Evolutionary conservation across 35 echinoderm and acorn worm genomes (phyloP).

Genomic region (Strongylocentrotus purpuratus): DNA sequence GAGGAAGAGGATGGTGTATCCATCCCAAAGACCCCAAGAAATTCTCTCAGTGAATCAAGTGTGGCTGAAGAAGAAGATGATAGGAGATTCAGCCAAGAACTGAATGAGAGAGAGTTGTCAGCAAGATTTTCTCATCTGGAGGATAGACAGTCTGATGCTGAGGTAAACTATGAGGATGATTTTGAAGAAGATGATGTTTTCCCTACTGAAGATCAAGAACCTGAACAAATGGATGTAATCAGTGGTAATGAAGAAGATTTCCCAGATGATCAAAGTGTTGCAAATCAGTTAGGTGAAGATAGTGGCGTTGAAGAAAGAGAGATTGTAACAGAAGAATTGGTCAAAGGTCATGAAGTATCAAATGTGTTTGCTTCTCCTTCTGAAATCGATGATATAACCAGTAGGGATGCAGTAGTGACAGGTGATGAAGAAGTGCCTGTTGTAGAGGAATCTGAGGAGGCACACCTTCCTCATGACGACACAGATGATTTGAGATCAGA

Average conservation of each 20-base stretch:
- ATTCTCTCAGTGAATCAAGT: conserved; percentile 34
- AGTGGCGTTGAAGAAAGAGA: neutral
- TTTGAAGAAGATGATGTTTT: conserved; percentile 37
- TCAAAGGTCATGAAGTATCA: conserved; percentile 11
- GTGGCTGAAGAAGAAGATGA: neutral
- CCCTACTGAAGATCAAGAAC: neutral
- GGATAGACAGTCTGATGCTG: neutral
- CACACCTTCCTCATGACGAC: too few relatives aligned
- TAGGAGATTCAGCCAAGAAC: neutral
- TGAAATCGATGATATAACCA: neutral
- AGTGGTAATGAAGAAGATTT: neutral
- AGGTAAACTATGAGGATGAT: conserved; percentile 19
- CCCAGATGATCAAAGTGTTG: neutral
- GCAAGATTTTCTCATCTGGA: conserved; percentile 11
- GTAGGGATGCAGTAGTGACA: too few relatives aligned
- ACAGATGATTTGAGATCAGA: neutral
- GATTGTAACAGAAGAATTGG: neutral
- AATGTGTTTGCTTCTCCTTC: neutral
- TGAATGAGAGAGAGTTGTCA: neutral
- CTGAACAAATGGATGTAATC: neutral
- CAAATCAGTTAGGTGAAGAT: neutral
- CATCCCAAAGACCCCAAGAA: conserved; percentile 19
- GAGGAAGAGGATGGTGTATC: neutral
- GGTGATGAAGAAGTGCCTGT: too few relatives aligned
- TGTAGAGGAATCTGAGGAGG: too few relatives aligned